Conservation (phyloP, 2,888 invertebrate species). For the Dugesia japonica region DNA sequence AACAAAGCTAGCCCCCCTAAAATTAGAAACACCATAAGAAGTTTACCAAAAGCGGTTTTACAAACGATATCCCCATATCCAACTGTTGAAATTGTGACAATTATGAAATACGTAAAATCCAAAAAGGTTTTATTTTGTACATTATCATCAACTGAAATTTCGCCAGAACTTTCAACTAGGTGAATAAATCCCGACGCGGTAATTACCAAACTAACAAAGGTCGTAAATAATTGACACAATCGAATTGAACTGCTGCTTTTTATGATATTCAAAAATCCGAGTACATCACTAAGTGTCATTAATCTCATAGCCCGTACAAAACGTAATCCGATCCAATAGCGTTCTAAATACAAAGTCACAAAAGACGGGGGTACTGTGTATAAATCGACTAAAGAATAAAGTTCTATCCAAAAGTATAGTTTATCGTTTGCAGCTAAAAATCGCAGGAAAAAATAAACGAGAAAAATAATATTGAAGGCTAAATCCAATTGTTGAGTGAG, state of each 20-base stretch:
- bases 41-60: conserved; percentile 86
- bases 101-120: conserved; percentile 98
- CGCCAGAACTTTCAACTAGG: conserved; percentile 99
- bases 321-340: conserved; percentile 99
- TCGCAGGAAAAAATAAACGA: conserved; percentile 99
- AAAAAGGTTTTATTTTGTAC: conserved; percentile 64
- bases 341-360: conserved; percentile 99
- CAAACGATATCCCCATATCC: conserved; percentile 98
- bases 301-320: conserved; percentile 96
- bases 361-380: conserved; percentile 99
- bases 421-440: conserved; percentile 99
- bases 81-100: conserved; percentile 99
- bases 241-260: conserved; percentile 99
- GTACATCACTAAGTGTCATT: conserved; percentile 99
- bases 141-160: conserved; percentile 64
- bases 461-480: conserved; percentile 99
- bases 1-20: conserved; percentile 99
- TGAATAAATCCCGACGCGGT: conserved; percentile 99
- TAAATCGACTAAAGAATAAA: conserved; percentile 99
- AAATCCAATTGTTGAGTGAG: conserved; percentile 99
- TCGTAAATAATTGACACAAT: conserved; percentile 96
- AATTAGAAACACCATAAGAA: conserved; percentile 98
- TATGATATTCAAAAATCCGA: conserved; percentile 99
- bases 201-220: conserved; percentile 98
- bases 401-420: conserved; percentile 99